Percentiles rank a stretch among this genome's conserved stretches.
phyloP scores from a whole-genome alignment of 2,888 invertebrate species.

The Stratiomys singularior region DNA sequence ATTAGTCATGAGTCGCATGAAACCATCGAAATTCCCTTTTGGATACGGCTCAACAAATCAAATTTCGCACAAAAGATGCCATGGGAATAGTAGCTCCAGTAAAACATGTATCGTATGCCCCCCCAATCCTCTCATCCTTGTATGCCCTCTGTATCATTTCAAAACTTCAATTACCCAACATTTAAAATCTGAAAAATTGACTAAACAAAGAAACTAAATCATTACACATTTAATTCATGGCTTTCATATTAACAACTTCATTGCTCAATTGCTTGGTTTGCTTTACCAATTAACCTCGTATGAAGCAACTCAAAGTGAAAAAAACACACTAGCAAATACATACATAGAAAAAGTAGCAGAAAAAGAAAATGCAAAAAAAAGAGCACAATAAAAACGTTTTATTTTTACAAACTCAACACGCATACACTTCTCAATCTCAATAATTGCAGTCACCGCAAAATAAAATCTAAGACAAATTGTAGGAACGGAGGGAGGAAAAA shows the following conservation, averaged over 20 bases:
- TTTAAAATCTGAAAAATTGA: too few species aligned
- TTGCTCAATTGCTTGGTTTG: background rate
- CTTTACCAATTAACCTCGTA: constrained; percentile 8
- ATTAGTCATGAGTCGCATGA: too few species aligned
- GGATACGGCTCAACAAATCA: too few species aligned
- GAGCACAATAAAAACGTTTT: background rate
- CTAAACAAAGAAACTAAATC: background rate
- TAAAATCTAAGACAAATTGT: background rate
- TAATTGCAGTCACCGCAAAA: constrained; percentile 4
- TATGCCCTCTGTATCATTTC: too few species aligned
- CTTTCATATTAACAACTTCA: background rate
- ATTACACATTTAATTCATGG: background rate
- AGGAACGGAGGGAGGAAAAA: background rate
- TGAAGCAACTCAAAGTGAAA: background rate
- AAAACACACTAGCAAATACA: background rate
- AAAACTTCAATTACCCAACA: too few species aligned
- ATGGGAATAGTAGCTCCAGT: too few species aligned
- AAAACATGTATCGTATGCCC: too few species aligned
- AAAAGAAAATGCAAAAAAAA: background rate
- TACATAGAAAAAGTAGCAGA: background rate
- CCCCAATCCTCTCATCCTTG: too few species aligned
- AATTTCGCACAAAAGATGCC: too few species aligned
- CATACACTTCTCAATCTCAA: background rate
- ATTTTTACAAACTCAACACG: background rate
- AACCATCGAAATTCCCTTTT: too few species aligned